Evolutionary conservation across 2,797 vertebrate species (phyloP).

Genomic region (Cossypha dichroa): DNA sequence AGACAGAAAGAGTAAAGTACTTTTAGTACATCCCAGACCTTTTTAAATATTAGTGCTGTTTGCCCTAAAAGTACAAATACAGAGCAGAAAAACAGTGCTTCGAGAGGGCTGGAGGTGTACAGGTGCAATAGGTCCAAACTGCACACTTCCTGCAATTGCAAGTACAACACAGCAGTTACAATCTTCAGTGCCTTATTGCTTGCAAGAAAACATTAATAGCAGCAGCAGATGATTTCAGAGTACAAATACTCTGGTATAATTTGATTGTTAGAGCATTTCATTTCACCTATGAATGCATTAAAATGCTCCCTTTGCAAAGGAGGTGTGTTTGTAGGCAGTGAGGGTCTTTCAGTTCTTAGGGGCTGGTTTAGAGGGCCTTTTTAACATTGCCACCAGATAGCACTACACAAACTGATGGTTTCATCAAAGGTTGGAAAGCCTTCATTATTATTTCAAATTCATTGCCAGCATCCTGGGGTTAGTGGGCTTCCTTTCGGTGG

Average conservation of each 20-base stretch:
- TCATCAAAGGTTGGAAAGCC: background rate
- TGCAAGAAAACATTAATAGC: background rate
- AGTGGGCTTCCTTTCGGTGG: background rate
- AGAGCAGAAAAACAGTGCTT: background rate
- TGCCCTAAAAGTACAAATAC: background rate
- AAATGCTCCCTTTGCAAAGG: background rate
- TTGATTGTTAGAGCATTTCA: background rate
- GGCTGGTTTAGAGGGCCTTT: background rate
- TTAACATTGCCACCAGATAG: background rate
- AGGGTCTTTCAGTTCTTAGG: background rate
- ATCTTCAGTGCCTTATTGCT: background rate
- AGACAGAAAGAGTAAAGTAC: background rate
- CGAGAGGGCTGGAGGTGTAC: rapidly evolving
- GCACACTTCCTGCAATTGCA: rapidly evolving
- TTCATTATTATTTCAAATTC: background rate
- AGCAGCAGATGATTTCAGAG: background rate
- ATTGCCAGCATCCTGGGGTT: background rate
- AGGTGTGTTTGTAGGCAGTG: rapidly evolving
- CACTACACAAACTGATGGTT: background rate
- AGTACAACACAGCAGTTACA: background rate
- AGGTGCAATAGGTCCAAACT: background rate
- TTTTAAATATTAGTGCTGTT: background rate
- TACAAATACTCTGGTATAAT: background rate
- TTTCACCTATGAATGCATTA: background rate
- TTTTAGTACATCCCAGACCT: background rate